A percentile compares a stretch with the other conserved stretches of the same genome.
phyloP scores from a whole-genome alignment of 2,797 vertebrate genomes.

The Streptopelia turtur region DNA sequence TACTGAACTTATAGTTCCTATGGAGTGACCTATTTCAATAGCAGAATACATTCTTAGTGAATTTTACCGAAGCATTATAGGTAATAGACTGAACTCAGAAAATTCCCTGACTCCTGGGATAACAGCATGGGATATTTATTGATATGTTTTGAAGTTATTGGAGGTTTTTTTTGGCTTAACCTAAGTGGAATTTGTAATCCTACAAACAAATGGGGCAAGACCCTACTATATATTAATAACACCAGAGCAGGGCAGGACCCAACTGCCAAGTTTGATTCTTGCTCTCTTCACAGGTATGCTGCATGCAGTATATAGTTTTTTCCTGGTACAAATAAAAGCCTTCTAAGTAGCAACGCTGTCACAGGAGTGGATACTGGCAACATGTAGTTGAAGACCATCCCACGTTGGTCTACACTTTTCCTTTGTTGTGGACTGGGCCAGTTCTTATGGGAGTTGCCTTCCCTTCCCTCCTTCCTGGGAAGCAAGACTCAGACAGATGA shows the following conservation, averaged over 20 bases:
- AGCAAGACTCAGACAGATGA: background rate
- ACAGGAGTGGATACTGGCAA: background rate
- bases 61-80: background rate
- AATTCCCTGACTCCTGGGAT: background rate
- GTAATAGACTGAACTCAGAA: background rate
- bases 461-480: background rate
- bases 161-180: background rate
- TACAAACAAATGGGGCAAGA: background rate
- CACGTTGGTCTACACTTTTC: background rate
- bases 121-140: background rate
- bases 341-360: background rate
- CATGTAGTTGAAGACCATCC: background rate
- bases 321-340: background rate
- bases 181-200: background rate
- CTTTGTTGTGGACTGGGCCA: rapidly evolving
- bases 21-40: background rate
- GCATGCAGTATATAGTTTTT: background rate
- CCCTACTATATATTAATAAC: rapidly evolving
- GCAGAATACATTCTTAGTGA: background rate
- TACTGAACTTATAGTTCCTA: background rate
- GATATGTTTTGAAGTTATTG: background rate
- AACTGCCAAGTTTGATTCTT: rapidly evolving
- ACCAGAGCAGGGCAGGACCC: background rate
- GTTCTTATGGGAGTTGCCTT: background rate
- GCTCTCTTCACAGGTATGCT: background rate